Percentiles rank a stretch among this genome's conserved stretches.
Conservation (phyloP, 2,797 vertebrate genomes). For the Periparus ater region DNA sequence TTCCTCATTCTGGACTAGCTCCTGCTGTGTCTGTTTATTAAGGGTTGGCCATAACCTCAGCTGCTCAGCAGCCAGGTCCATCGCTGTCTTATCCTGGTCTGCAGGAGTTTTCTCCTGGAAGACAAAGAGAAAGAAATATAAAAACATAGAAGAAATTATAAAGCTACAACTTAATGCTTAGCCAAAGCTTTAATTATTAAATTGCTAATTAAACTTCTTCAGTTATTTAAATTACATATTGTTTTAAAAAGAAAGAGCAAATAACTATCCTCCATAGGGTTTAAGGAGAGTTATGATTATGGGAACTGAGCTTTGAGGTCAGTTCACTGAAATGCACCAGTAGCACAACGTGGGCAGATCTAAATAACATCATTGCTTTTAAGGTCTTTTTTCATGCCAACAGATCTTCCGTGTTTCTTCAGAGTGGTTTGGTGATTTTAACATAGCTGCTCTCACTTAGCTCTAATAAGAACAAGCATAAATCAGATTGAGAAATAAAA, state of each 20-base stretch:
- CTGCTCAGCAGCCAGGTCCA: conserved; percentile 95
- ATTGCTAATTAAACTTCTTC: background rate
- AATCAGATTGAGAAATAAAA: background rate
- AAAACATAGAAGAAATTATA: background rate
- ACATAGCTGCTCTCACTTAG: background rate
- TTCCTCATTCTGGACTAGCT: conserved; percentile 94
- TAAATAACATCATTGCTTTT: background rate
- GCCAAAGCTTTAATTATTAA: background rate
- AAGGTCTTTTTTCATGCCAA: background rate
- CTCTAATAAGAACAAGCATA: background rate
- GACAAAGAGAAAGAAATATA: background rate
- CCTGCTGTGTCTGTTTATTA: conserved; percentile 89
- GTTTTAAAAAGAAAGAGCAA: background rate
- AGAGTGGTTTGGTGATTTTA: background rate
- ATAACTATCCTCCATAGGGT: background rate
- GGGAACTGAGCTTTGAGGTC: background rate
- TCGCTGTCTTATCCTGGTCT: conserved; percentile 88
- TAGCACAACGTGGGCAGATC: background rate
- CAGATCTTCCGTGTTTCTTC: background rate
- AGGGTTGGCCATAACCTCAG: conserved; percentile 88
- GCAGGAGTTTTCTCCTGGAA: conserved; percentile 74
- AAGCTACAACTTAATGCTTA: background rate
- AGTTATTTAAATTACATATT: background rate
- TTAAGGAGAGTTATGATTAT: background rate
- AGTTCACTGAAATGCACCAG: background rate